Percentiles rank a stretch among this genome's conserved stretches.
phyloP scores from a whole-genome alignment of 2,113 vertebrate species.

The Baryphthengus martii region DNA sequence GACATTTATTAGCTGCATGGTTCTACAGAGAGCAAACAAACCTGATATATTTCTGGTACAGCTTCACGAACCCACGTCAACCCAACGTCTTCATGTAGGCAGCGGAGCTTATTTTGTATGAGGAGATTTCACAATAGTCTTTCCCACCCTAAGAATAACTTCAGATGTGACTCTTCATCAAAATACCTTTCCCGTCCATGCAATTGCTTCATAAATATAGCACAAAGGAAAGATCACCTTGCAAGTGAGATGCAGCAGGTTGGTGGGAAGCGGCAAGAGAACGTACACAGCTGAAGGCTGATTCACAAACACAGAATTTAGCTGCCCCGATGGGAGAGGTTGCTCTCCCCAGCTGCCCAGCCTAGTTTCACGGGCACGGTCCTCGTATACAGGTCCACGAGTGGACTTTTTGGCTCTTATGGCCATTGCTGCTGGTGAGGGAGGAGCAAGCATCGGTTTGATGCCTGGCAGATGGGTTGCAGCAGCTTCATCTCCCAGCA shows the following conservation, averaged over 20 bases:
- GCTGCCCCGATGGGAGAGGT: not conserved
- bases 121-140: slow-evolving; percentile 8
- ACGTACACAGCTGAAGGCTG: not conserved
- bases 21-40: not conserved
- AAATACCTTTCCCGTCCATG: not conserved
- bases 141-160: slow-evolving; percentile 33
- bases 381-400: rapidly evolving
- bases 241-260: slow-evolving; percentile 3
- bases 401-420: not conserved
- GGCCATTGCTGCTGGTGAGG: not conserved
- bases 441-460: not conserved
- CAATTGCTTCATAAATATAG: not conserved
- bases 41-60: not conserved
- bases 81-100: not conserved
- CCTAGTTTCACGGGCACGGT: not conserved
- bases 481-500: not conserved
- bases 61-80: not conserved
- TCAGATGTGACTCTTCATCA: slow-evolving; percentile 8
- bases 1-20: not conserved
- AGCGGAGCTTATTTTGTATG: not conserved
- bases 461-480: not conserved
- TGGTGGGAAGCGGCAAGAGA: not conserved
- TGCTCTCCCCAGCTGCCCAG: not conserved
- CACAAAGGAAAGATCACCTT: not conserved
- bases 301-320: not conserved